These are phyloP conservation scores for Drosophila sp. DNA, from an alignment of 1,140 invertebrate species.

Conservation along the genomic window DNA sequence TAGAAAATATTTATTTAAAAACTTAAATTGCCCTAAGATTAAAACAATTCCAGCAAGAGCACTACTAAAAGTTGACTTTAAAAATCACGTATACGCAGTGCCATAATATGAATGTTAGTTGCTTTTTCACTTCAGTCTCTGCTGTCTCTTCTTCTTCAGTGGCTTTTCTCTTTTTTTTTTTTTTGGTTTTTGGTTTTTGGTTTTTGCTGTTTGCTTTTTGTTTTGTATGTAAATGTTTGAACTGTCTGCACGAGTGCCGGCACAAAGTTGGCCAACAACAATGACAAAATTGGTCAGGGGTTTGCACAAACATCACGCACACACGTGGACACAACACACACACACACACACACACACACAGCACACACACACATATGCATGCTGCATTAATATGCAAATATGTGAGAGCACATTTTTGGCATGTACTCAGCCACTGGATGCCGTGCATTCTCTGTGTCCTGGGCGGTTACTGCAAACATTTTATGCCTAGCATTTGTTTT, in stretches of 20 bases:
- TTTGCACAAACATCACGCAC: constrained; percentile 55
- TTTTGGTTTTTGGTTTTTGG: constrained; percentile 20
- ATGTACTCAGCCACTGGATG: constrained; percentile 27
- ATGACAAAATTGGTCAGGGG: constrained; percentile 61
- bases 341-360: constrained; percentile 20
- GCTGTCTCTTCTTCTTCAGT: constrained; percentile 17
- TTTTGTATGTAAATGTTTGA: constrained; percentile 78
- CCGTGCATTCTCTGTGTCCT: constrained; percentile 6
- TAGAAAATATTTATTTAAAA: not conserved
- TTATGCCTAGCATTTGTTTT: constrained; percentile 7
- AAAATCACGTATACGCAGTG: constrained; percentile 30
- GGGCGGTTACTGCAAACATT: constrained; percentile 14
- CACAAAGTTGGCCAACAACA: constrained; percentile 59
- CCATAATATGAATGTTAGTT: constrained; percentile 19
- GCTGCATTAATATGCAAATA: constrained; percentile 79
- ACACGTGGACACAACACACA: constrained; percentile 25
- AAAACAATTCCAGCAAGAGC: not conserved
- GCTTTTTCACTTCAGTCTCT: constrained; percentile 14
- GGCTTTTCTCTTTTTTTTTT: constrained; percentile 42
- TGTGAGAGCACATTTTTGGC: constrained; percentile 66
- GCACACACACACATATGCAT: constrained; percentile 18
- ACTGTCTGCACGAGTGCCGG: constrained; percentile 74
- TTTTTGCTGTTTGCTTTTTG: constrained; percentile 41
- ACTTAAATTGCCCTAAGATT: not conserved
- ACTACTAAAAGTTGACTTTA: not conserved